A percentile compares a stretch with the other conserved stretches of the same genome.
Conservation (phyloP, 2,888 invertebrate species). For the Ditula angustiorana region DNA sequence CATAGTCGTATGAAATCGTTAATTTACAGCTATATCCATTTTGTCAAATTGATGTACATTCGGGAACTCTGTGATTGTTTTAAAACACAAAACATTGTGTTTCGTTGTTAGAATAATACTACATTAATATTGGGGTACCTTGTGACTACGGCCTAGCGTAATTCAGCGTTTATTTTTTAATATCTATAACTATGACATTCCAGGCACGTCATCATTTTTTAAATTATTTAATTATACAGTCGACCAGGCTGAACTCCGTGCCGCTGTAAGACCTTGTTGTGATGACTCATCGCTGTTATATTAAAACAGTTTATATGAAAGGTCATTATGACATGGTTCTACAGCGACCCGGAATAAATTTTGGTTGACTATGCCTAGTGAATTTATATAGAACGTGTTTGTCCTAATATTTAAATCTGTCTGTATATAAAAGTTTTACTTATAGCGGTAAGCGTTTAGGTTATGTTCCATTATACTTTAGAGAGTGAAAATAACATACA, state of each 20-base stretch:
- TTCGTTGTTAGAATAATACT: neutral
- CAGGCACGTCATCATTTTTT: slow-evolving; percentile 43
- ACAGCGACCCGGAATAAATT: no score
- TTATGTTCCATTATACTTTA: neutral
- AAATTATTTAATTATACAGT: slow-evolving; percentile 45
- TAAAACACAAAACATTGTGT: slow-evolving; percentile 3
- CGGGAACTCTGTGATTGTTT: slow-evolving; percentile 26
- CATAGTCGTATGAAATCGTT: no score
- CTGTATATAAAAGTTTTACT: neutral
- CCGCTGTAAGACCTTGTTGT: no score
- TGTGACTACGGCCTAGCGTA: slow-evolving; percentile 15
- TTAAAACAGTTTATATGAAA: no score
- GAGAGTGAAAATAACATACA: no score
- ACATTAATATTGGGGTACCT: neutral
- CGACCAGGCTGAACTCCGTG: no score
- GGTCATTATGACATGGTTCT: no score
- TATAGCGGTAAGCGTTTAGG: neutral
- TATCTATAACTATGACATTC: slow-evolving; percentile 54
- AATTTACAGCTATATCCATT: neutral
- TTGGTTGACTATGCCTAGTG: no score
- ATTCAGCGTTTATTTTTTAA: slow-evolving; percentile 40
- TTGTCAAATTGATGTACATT: slow-evolving; percentile 2
- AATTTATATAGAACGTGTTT: slow-evolving; percentile 17
- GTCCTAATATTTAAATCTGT: slow-evolving; percentile 6
- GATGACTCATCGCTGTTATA: no score